These are phyloP conservation scores for Phalera bucephala DNA, from an alignment of 2,888 invertebrate genomes.

Conservation along the genomic window DNA sequence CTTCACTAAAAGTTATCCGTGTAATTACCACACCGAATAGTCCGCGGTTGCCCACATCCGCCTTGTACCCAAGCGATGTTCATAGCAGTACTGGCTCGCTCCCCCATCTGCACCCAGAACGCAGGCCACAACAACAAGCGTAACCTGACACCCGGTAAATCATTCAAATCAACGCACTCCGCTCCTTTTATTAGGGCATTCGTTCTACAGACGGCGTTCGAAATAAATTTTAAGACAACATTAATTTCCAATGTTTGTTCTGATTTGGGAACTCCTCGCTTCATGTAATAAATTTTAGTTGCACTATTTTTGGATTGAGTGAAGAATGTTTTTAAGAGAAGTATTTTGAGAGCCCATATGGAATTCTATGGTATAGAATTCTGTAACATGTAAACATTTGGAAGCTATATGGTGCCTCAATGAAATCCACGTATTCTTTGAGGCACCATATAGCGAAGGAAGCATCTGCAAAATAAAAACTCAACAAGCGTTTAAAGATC, in stretches of 20 bases:
- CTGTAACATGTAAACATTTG: too few relatives aligned
- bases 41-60: too few relatives aligned
- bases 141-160: slow-evolving; percentile 9
- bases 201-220: slow-evolving; percentile 1
- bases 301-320: not conserved
- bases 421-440: too few relatives aligned
- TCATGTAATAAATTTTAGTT: not conserved
- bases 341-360: too few relatives aligned
- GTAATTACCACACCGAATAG: not conserved
- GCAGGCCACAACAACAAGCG: not conserved
- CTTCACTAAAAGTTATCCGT: not conserved
- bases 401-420: too few relatives aligned
- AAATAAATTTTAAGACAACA: too few relatives aligned
- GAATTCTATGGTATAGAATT: too few relatives aligned
- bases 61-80: not conserved
- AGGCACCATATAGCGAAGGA: too few relatives aligned
- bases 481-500: too few relatives aligned
- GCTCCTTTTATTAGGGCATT: slow-evolving; percentile 10
- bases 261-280: not conserved
- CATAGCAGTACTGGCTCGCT: not conserved
- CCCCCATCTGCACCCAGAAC: not conserved
- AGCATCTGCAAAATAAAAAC: too few relatives aligned
- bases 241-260: not conserved
- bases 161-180: slow-evolving; percentile 20
- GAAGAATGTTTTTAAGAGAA: too few relatives aligned